A percentile compares a stretch with the other conserved stretches of the same genome.
Conservation (phyloP, 1,140 invertebrate genomes). For the Bicyclus anynana region DNA sequence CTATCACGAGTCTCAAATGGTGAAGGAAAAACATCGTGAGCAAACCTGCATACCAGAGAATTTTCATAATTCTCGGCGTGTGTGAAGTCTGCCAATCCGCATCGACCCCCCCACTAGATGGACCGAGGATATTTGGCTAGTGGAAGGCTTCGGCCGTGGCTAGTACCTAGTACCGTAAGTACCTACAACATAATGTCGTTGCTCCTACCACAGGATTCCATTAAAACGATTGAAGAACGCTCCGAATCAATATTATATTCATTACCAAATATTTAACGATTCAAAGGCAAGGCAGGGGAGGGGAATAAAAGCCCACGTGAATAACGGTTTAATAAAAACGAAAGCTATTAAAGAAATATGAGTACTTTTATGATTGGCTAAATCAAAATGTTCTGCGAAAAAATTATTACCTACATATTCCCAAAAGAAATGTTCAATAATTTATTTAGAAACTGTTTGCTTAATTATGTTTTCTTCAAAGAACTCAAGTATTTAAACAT, state of each 20-base stretch:
- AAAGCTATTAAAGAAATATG: not conserved
- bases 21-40: too few species aligned
- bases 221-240: not conserved
- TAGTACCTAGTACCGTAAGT: too few species aligned
- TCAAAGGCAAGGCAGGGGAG: too few species aligned
- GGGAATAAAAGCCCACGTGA: not conserved
- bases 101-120: too few species aligned
- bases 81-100: too few species aligned
- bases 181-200: too few species aligned
- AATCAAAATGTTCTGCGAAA: not conserved
- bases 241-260: not conserved
- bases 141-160: too few species aligned
- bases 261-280: not conserved
- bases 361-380: not conserved
- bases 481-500: not conserved
- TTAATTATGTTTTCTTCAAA: not conserved
- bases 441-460: not conserved
- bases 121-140: too few species aligned
- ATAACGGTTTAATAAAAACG: not conserved
- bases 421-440: not conserved
- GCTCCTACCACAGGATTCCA: too few species aligned
- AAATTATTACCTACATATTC: not conserved
- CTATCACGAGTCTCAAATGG: too few species aligned
- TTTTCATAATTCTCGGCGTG: too few species aligned
- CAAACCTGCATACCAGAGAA: too few species aligned